Base-by-base conservation (phyloP, 2,113 vertebrate species). In the Spheniscus mendiculus region DNA sequence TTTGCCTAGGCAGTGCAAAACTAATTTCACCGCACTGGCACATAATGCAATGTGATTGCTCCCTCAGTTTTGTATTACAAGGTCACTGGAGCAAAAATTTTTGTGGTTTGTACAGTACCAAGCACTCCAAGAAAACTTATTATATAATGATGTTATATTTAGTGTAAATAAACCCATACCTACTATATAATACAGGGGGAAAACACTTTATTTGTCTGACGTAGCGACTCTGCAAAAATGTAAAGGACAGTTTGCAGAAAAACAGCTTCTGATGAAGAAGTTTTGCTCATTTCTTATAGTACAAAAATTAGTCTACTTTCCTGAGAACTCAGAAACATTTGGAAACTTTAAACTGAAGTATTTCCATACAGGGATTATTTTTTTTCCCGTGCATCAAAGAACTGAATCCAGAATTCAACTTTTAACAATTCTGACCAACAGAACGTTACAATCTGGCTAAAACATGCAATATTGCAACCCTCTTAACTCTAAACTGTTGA, bases 51-150 rank as follows among this genome's bases (percentile, higher is more conserved):
- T 93, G 87, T 94, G 94, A 97, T 95, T 96, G 84, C 95, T 97
- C 94, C 91, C 91, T 96, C 93, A 96, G 95, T 96, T 96, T 96
- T 94, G 91, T 93, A 86, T 97, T 96, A 94, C 95, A 97, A 96
- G 95, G 96, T 97, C 95, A 96, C 85, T 90, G 87, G 91, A 97
- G 95, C 96, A 97, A 96, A 91, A 95, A 94, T 96, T 96, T 85
- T 94, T 96, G 94, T 94, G 94, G 91, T 94, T 96, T 96, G 84
- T 94, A 96, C 47, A 80, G 71, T 70, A 94, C 89, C 91, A 94
- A 95, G 67, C 89, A 95, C 94, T 96, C 89, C 91, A 95, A 97
- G 87, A 94, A 90, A 94, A 95, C 29, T 89, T 95, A 96, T 93
- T 97, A 85, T 77, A 91, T 93, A 96, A 95, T 70, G 87, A 96